These are phyloP conservation scores for Plotosus lineatus DNA, from an alignment of 2,113 vertebrate genomes.

Conservation along the genomic window DNA sequence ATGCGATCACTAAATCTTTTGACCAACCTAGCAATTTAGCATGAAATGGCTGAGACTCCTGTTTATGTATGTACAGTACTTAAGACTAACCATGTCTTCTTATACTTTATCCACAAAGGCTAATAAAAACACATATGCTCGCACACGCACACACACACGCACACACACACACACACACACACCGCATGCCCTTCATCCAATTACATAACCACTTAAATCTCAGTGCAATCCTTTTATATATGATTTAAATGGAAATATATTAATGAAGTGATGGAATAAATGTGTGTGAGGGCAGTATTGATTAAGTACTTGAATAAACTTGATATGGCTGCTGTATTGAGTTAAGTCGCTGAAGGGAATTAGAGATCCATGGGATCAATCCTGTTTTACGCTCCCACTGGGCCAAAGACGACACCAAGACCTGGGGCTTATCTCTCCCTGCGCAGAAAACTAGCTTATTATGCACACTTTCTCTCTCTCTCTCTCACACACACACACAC, in stretches of 20 bases:
- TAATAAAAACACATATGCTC: constrained; percentile 1
- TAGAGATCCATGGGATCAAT: constrained; percentile 54
- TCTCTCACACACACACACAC: background rate
- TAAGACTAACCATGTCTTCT: constrained; percentile 1
- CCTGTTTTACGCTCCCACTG: constrained; percentile 55
- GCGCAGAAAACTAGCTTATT: constrained; percentile 32
- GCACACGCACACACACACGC: background rate
- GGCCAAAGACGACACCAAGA: constrained; percentile 38
- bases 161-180: background rate
- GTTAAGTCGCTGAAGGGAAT: constrained; percentile 45
- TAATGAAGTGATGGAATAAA: constrained; percentile 34
- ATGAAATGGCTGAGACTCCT: constrained; percentile 10
- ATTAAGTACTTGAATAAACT: constrained; percentile 43
- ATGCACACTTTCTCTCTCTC: constrained; percentile 22
- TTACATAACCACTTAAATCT: constrained; percentile 26
- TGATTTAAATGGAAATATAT: constrained; percentile 29
- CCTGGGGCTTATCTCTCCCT: constrained; percentile 48
- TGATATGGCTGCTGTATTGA: constrained; percentile 50
- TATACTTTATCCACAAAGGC: background rate
- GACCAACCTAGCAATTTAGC: constrained; percentile 33
- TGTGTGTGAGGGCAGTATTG: constrained; percentile 22
- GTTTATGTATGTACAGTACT: background rate
- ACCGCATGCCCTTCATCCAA: constrained; percentile 2
- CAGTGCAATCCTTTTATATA: background rate
- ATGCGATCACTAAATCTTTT: constrained; percentile 43